Conservation (phyloP, 2,888 invertebrate species). For the Atherix ibis region DNA sequence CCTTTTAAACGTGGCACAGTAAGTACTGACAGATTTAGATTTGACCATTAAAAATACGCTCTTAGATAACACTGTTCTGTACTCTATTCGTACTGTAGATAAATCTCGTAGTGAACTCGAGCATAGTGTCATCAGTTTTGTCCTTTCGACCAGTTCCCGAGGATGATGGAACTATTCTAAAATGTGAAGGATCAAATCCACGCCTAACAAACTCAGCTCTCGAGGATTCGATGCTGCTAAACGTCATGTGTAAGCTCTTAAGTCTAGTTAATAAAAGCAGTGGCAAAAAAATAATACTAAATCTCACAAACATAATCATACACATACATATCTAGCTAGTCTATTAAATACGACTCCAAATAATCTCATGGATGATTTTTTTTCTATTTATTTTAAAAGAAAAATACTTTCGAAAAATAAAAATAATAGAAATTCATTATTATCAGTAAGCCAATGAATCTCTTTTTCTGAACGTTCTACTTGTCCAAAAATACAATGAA, state of each 20-base stretch:
- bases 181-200: slow-evolving; percentile 75
- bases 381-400: too few relatives aligned
- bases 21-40: slow-evolving; percentile 21
- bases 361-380: too few relatives aligned
- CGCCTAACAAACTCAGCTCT: slow-evolving; percentile 56
- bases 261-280: background rate
- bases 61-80: background rate
- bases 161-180: slow-evolving; percentile 68
- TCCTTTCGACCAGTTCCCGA: slow-evolving; percentile 70
- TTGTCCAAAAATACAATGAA: too few relatives aligned
- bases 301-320: too few relatives aligned
- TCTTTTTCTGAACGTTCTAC: too few relatives aligned
- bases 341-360: too few relatives aligned
- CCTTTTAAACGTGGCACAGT: slow-evolving; percentile 64
- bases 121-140: slow-evolving; percentile 58
- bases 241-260: slow-evolving; percentile 86
- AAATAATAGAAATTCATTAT: too few relatives aligned
- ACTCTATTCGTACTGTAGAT: slow-evolving; percentile 32
- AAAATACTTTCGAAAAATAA: too few relatives aligned
- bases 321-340: too few relatives aligned
- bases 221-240: slow-evolving; percentile 67
- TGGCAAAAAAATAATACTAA: background rate
- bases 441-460: too few relatives aligned
- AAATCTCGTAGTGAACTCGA: slow-evolving; percentile 48
- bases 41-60: too few relatives aligned